Base-by-base conservation (phyloP, 1,140 invertebrate species). In the Ladona fulva region DNA sequence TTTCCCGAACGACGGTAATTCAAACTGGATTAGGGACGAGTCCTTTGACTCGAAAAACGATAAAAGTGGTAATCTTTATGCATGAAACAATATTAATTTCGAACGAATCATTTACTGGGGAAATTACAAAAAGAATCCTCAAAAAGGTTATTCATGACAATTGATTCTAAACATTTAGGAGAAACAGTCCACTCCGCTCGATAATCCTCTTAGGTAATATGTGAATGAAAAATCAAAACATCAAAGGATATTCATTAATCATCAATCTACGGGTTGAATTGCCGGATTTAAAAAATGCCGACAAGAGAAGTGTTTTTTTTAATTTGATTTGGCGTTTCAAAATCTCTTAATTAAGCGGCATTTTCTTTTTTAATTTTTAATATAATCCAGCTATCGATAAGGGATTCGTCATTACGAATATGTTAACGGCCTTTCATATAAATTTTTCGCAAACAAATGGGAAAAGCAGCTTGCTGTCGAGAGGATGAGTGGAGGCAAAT, bases 191-290 rank as follows among this genome's bases (percentile, higher is more conserved):
- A 22, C n/a, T 66, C n/a, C 1, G 3, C 52, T 66, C 52, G n/a
- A 66, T 66, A 66, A 66, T 66, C 52, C 52, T 66, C 52, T 66
- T 66, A 66, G 16, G 52, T 66, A 5, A 22, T 22, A 66, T 22
- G 52, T 66, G 52, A 66, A 66, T 66, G 52, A 66, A 66, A 37
- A 66, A 66, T 66, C 52, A 66, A 66, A 66, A 16, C 52, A 66
- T 66, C 52, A 66, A 66, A 66, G n/a, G 52, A 66, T 22, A 22
- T 37, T 66, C 52, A 66, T 66, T 19, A 66, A 66, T 66, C 52
- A 66, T 22, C 14, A 66, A 66, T 66, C 52, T 5, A 19, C 52
- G 52, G 16, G 5, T 5, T 66, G 14, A 12, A 66, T 66, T 66
- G 52, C 52, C 3, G 52, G 52, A 22, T 66, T 66, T 19, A 66